Conservation (phyloP, 1,140 invertebrate species). For the Drosophila nigromelanica region DNA sequence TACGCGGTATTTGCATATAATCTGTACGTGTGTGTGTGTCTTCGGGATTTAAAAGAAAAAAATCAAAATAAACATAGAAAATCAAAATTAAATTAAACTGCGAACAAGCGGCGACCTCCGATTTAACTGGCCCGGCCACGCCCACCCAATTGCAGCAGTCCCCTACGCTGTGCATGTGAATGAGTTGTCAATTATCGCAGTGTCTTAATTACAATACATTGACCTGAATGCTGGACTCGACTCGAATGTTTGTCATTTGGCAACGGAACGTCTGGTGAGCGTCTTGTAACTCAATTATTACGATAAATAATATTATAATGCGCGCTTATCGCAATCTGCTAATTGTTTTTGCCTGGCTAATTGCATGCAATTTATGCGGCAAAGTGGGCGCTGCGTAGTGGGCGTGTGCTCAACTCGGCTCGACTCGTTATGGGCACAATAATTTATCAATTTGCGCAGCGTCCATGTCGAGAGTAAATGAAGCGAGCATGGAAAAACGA, state of each 20-base stretch:
- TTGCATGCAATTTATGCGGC: slow-evolving; percentile 62
- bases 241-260: slow-evolving; percentile 12
- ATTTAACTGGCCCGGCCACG: slow-evolving; percentile 5
- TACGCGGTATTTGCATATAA: slow-evolving; percentile 55
- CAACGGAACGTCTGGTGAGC: not conserved
- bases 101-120: no score
- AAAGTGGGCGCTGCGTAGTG: slow-evolving; percentile 28
- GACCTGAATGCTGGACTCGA: slow-evolving; percentile 25
- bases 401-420: not conserved
- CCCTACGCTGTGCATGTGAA: not conserved
- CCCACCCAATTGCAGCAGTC: slow-evolving; percentile 10
- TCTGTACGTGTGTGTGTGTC: slow-evolving; percentile 1
- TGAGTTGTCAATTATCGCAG: slow-evolving; percentile 28
- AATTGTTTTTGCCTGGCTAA: slow-evolving; percentile 65
- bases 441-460: slow-evolving; percentile 75
- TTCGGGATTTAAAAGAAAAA: slow-evolving; percentile 7
- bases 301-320: slow-evolving; percentile 53
- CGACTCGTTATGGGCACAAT: slow-evolving; percentile 29
- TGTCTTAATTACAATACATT: slow-evolving; percentile 63
- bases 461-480: slow-evolving; percentile 52
- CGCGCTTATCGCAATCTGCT: slow-evolving; percentile 61
- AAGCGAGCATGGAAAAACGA: slow-evolving; percentile 61
- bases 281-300: slow-evolving; percentile 43
- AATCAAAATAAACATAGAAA: not conserved
- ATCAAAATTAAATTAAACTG: slow-evolving; percentile 22